Base-by-base conservation (phyloP, 2,797 vertebrate genomes). In the Pagetopsis macropterus region DNA sequence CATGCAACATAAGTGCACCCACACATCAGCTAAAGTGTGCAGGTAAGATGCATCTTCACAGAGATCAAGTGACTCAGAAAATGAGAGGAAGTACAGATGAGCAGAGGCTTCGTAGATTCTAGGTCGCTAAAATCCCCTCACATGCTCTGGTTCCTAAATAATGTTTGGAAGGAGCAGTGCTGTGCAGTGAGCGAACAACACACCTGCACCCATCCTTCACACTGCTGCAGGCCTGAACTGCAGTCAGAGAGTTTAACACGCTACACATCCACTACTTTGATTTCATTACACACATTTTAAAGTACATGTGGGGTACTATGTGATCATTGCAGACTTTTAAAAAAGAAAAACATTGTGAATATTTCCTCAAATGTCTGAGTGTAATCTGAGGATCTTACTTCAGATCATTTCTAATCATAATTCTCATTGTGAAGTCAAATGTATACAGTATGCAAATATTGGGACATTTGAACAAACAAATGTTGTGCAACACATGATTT, bases 41-140 rank as follows among this genome's bases (percentile, higher is more conserved):
- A 19, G 56, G 37, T 44, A 46, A 68, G 9, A 50, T 31, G 6
- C 6, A 55, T 70, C 46, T 65, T 45, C 60, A 60, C 56, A 49
- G 40, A 17, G 11, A 71, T 76, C 61, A 21, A 19, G 15, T 16
- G 65, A 52, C 61, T 69, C 33, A 21, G 48, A 51, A 45, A 50
- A 54, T 17, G 71, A 78, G 82, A 66, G 61, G 55, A 57, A 71
- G 46, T 9, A 4, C 12, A 41, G 73, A 63, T 48, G 33, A 76
- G n/a, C 27, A 40, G 17, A 70, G 48, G 4, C 44, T 37, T 37
- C 33, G 7, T 37, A 37, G 6, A 37, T 37, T 37, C 33, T 37
- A 52, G 63, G 33, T 65, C 16, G 6, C 41, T 72, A 10, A 56
- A 13, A 48, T 3, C 45, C 40, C 33, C 33, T 54, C 23, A 62